Evolutionary conservation across 2,797 vertebrate genomes (phyloP).

Genomic region (Amblyopsis hoosieri): DNA sequence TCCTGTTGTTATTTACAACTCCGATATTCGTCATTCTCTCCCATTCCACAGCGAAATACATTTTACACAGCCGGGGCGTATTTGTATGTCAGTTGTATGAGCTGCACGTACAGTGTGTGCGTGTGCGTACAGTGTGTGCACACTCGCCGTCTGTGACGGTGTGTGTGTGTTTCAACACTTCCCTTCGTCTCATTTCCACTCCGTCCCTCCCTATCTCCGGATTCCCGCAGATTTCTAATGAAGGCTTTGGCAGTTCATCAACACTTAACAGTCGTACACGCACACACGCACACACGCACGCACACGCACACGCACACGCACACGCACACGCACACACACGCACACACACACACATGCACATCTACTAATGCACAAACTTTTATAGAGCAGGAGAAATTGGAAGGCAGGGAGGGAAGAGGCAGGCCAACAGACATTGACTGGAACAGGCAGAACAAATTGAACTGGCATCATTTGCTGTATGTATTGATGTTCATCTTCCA

Average conservation of each 20-base stretch:
- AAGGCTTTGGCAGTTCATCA: conserved; percentile 55
- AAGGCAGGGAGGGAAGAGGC: conserved; percentile 46
- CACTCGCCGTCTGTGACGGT: conserved; percentile 15
- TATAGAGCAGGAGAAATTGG: conserved; percentile 39
- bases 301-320: conserved; percentile 24
- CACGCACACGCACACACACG: conserved; percentile 10
- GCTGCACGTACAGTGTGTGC: neutral
- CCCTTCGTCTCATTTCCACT: conserved; percentile 24
- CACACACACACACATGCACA: neutral
- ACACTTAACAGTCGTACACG: conserved; percentile 34
- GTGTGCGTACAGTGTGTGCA: neutral
- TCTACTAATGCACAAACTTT: conserved; percentile 21
- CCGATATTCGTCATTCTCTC: neutral
- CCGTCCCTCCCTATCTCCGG: conserved; percentile 22
- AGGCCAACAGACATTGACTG: conserved; percentile 45
- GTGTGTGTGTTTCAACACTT: conserved; percentile 14
- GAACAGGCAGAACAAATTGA: conserved; percentile 66
- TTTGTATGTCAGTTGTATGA: no score
- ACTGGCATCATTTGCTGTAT: conserved; percentile 62
- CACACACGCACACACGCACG: conserved; percentile 10
- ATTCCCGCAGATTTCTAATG: conserved; percentile 56
- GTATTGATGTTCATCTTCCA: conserved; percentile 70
- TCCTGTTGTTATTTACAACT: neutral
- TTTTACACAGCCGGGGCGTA: no score
- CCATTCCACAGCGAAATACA: no score